phyloP scores from a whole-genome alignment of 2,113 vertebrate genomes.

The Accipiter cooperii region DNA sequence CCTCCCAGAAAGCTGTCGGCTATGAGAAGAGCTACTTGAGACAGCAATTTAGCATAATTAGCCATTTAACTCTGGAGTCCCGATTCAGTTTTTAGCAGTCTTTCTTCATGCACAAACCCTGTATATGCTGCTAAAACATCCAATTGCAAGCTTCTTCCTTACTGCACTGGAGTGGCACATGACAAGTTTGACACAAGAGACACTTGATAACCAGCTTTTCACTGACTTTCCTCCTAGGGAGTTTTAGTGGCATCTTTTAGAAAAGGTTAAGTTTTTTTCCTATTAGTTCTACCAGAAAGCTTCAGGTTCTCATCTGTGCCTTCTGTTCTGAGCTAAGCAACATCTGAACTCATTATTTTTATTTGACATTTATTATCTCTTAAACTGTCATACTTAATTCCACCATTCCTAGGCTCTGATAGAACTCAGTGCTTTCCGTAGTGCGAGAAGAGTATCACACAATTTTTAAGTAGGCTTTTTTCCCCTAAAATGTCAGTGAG shows the following conservation, averaged over 20 bases:
- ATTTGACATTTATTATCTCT: neutral
- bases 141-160: neutral
- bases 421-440: neutral
- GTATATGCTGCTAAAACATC: neutral
- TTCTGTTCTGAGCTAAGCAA: neutral
- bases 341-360: neutral
- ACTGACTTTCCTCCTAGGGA: neutral
- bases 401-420: neutral
- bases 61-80: neutral
- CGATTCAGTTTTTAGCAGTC: neutral
- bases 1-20: neutral
- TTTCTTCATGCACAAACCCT: neutral
- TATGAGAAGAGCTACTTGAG: neutral
- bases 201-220: neutral
- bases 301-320: neutral
- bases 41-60: neutral
- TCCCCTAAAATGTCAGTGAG: neutral
- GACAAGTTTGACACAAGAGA: neutral
- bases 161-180: neutral
- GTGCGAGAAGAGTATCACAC: neutral
- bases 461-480: neutral
- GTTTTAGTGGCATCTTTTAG: neutral
- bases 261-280: neutral
- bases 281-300: neutral
- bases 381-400: neutral